Conservation (phyloP, 2,888 invertebrate species). For the Drosophila borborema region DNA sequence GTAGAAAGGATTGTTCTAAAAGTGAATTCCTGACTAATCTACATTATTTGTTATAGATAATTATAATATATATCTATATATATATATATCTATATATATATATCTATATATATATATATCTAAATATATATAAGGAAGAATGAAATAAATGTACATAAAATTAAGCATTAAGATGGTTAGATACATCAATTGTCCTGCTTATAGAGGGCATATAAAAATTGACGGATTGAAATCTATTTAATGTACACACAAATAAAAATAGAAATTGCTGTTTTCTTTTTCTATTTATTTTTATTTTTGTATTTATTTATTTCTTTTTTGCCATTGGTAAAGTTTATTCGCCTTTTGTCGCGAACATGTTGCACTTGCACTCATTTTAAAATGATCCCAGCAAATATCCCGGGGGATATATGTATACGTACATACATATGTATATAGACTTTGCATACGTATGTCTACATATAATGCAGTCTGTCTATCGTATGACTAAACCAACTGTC, state of each 20-base stretch:
- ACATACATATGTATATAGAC: not conserved
- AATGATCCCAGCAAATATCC: conserved; percentile 9
- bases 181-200: not conserved
- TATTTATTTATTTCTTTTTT: not conserved
- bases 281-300: not conserved
- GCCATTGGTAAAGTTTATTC: conserved; percentile 67
- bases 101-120: not conserved
- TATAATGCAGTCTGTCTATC: conserved; percentile 29
- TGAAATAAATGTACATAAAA: too few species aligned
- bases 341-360: conserved; percentile 65
- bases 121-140: too few species aligned
- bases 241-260: conserved; percentile 40
- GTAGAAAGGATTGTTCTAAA: not conserved
- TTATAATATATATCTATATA: not conserved
- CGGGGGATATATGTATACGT: not conserved
- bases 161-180: too few species aligned
- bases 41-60: not conserved
- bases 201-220: conserved; percentile 22
- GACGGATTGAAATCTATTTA: conserved; percentile 42
- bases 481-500: conserved; percentile 63
- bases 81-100: not conserved
- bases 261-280: conserved; percentile 23
- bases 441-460: conserved; percentile 1
- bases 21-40: not conserved
- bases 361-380: conserved; percentile 73